These are phyloP conservation scores for Lepidothrix coronata DNA, from an alignment of 2,113 vertebrate genomes.

Conservation along the genomic window DNA sequence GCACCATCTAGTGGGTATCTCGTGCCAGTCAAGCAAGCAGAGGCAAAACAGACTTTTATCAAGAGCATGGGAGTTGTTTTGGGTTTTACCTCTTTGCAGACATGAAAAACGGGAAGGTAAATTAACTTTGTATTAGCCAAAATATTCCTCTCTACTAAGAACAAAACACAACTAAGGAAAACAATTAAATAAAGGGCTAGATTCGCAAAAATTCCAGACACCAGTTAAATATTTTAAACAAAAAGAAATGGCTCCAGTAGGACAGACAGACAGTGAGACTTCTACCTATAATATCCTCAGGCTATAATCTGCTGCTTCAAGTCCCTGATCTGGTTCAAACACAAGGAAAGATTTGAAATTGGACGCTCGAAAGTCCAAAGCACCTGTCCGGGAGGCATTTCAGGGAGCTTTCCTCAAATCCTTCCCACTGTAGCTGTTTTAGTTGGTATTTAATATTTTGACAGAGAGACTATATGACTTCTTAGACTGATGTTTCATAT, in stretches of 20 bases:
- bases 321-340: not conserved
- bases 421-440: not conserved
- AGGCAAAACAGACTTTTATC: not conserved
- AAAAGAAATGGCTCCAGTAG: not conserved
- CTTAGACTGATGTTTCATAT: not conserved
- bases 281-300: not conserved
- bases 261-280: not conserved
- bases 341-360: not conserved
- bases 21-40: not conserved
- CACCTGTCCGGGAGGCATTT: not conserved
- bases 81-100: not conserved
- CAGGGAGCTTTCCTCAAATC: not conserved
- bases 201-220: not conserved
- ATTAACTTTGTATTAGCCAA: not conserved
- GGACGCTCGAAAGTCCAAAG: not conserved
- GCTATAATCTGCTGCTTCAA: not conserved
- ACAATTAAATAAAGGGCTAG: not conserved
- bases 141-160: not conserved
- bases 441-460: not conserved
- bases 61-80: not conserved
- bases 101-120: not conserved
- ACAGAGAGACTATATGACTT: not conserved
- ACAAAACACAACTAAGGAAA: not conserved
- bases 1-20: conserved; percentile 71
- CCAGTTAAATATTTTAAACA: not conserved